Conservation (phyloP, 2,888 invertebrate genomes). For the Andrena chrysosceles region DNA sequence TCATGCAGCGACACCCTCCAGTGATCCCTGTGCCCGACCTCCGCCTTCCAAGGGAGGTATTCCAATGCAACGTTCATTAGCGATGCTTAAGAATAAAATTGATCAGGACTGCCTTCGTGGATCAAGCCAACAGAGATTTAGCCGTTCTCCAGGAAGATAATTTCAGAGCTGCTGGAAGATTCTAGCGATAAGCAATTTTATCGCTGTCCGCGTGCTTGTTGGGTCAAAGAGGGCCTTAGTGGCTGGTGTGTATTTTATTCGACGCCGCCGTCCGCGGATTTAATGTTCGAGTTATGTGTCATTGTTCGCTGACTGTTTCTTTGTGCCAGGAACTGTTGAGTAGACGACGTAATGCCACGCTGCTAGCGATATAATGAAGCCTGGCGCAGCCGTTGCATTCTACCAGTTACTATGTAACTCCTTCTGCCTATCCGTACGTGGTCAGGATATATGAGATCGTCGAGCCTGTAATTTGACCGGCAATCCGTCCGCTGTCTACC, state of each 20-base stretch:
- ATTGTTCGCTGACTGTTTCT: constrained; percentile 48
- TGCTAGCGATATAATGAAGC: constrained; percentile 59
- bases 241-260: constrained; percentile 30
- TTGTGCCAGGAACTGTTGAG: constrained; percentile 37
- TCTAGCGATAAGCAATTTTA: too few species aligned
- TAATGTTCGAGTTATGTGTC: constrained; percentile 64
- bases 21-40: not conserved
- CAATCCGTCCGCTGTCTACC: constrained; percentile 58
- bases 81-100: too few species aligned
- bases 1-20: not conserved
- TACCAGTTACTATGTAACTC: constrained; percentile 40
- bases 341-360: constrained; percentile 61
- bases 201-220: not conserved
- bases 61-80: not conserved
- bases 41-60: not conserved
- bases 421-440: constrained; percentile 15
- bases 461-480: constrained; percentile 65
- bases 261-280: constrained; percentile 49
- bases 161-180: too few species aligned
- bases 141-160: too few species aligned
- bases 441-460: constrained; percentile 45
- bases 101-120: too few species aligned
- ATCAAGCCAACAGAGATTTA: too few species aligned
- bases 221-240: not conserved
- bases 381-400: constrained; percentile 44